A percentile compares a stretch with the other conserved stretches of the same genome.
Evolutionary conservation across 2,888 invertebrate species (phyloP).

Genomic region (Aleiodes leptofemur): DNA sequence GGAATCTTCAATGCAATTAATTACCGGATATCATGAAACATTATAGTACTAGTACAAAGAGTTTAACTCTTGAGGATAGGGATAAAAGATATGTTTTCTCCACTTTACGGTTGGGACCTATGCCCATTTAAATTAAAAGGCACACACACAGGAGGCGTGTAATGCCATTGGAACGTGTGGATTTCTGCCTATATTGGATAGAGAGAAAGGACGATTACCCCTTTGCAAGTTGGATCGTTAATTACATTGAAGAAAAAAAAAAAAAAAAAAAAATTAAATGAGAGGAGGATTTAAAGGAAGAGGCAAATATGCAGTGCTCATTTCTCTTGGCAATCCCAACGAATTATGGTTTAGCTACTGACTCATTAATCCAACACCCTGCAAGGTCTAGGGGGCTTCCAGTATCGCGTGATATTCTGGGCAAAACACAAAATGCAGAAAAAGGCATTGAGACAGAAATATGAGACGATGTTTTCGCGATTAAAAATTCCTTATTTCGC

Average conservation of each 20-base stretch:
- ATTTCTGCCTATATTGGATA: conserved; percentile 37
- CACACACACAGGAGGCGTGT: conserved; percentile 44
- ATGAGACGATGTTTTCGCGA: conserved; percentile 32
- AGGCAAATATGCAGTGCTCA: conserved; percentile 7
- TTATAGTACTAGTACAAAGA: neutral
- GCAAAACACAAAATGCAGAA: conserved; percentile 17
- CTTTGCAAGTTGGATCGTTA: conserved; percentile 37
- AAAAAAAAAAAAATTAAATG: conserved; percentile 20
- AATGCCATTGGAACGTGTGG: conserved; percentile 46
- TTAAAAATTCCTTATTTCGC: neutral
- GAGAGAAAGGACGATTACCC: conserved; percentile 40
- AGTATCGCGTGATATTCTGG: conserved; percentile 23
- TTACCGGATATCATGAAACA: conserved; percentile 45
- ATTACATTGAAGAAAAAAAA: conserved; percentile 38
- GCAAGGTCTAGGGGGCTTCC: conserved; percentile 2
- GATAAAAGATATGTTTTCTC: conserved; percentile 27
- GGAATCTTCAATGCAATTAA: conserved; percentile 44
- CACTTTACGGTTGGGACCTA: conserved; percentile 39
- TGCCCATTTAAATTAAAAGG: conserved; percentile 44
- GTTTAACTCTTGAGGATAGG: no score
- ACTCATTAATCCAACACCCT: conserved; percentile 45
- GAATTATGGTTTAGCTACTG: conserved; percentile 48
- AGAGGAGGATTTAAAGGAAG: conserved; percentile 8
- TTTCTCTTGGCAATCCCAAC: conserved; percentile 22
- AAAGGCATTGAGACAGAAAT: conserved; percentile 23